Evolutionary conservation across 2,797 vertebrate genomes (phyloP), one percentile per base, ranked within the genome.

Genomic region (Channa striata): DNA sequence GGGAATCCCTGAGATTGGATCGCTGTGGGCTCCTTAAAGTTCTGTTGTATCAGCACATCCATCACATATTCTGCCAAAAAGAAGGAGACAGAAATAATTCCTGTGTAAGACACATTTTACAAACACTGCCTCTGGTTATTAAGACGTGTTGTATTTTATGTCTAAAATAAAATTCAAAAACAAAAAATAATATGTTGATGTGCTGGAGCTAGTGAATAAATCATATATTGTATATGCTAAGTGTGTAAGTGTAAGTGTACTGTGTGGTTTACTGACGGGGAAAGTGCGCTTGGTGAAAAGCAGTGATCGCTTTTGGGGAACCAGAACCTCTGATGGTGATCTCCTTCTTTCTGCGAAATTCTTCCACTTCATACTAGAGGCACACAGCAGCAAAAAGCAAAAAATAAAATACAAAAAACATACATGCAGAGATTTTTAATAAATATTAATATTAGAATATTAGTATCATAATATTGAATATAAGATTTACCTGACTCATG

Each of bases 1-100:
- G 98, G 97, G 82, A 99, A 99, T 53, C 97, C 97, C 89, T 99
- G 98, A 80, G 96, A 93, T 88, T 99, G 98, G 89, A 99, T 99
- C 0, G 98, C 95, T 73, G 98, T 99, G 33, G 98, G 98, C 83
- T 99, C 97, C 74, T 96, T 97, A 83, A 99, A 99, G 79, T 97
- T 97, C 77, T 97, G 97, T 78, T 97, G 95, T 83, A 95, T 88
- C 88, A 99, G 86, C 69, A 97, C 96, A 82, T 99, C 97, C 85
- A 99, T 96, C 61, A 98, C 97, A 71, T 99, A 97, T 65, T 99
- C 98, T 99, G 84, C 20, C 76, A 88, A 65, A n/a, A 64, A 67
- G 42, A 71, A 14, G 6, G 33, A 71, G 3, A 21, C 10, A 61
- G 2, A 79, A 60, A 40, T 59, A 19, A 20, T 47, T 47, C 19